Evolutionary conservation across 2,113 vertebrate genomes (phyloP).

Genomic region (Calyptomena viridis): DNA sequence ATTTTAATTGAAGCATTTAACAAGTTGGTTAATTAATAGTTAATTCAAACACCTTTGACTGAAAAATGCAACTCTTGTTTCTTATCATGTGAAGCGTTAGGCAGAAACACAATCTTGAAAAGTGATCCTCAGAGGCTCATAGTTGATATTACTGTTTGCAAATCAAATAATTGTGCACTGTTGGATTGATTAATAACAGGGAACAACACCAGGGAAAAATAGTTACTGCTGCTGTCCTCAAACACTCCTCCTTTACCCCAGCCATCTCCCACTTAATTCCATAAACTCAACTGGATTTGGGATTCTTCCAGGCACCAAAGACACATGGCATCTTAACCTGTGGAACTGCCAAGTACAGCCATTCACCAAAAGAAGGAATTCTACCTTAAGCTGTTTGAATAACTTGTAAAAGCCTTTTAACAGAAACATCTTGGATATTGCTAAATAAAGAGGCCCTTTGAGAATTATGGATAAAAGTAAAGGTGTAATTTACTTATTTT

Average conservation of each 20-base stretch:
- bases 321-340: neutral
- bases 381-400: neutral
- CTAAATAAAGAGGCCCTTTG: neutral
- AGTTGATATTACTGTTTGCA: neutral
- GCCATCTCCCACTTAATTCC: no score
- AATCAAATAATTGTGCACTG: neutral
- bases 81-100: neutral
- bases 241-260: neutral
- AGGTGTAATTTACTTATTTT: neutral
- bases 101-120: neutral
- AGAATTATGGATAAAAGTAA: neutral
- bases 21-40: conserved; percentile 24
- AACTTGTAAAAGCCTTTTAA: neutral
- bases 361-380: neutral
- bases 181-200: neutral
- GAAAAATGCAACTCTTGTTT: neutral
- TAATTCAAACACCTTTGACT: neutral
- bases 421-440: neutral
- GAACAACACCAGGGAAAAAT: neutral
- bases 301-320: neutral
- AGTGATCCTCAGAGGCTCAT: neutral
- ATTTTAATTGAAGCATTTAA: conserved; percentile 12
- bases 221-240: neutral
- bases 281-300: neutral
- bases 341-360: neutral